Percentiles rank a stretch among this genome's conserved stretches.
Evolutionary conservation across 2,888 invertebrate species (phyloP).

Genomic region (Nineta flava): DNA sequence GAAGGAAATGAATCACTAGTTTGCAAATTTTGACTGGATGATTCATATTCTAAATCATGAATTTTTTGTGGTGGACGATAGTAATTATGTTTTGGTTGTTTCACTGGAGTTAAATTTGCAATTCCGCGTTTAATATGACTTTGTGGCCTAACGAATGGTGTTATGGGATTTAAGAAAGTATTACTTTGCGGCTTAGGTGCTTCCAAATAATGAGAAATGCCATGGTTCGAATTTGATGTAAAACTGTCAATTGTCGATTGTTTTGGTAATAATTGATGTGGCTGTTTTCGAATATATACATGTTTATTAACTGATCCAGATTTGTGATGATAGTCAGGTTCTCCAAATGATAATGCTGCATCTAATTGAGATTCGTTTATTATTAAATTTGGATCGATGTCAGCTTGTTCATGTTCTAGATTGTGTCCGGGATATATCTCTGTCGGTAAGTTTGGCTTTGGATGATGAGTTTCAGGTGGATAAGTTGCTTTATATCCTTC

Average conservation of each 20-base stretch:
- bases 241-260: constrained; percentile 8
- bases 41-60: constrained; percentile 13
- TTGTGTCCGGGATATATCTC: constrained; percentile 42
- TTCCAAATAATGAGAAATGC: constrained; percentile 9
- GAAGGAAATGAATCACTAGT: constrained; percentile 10
- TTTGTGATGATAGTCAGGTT: constrained; percentile 7
- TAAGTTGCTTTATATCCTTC: constrained; percentile 56
- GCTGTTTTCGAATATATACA: constrained; percentile 9
- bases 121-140: not conserved
- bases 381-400: constrained; percentile 8
- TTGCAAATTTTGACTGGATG: constrained; percentile 25
- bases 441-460: constrained; percentile 32
- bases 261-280: constrained; percentile 10
- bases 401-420: constrained; percentile 1
- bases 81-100: not conserved
- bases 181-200: constrained; percentile 6
- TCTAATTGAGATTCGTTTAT: constrained; percentile 9
- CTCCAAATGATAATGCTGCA: constrained; percentile 9
- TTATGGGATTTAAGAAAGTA: not conserved
- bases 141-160: not conserved
- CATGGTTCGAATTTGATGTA: not conserved
- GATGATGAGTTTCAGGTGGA: constrained; percentile 38
- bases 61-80: not conserved
- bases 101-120: not conserved
- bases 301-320: not conserved